Evolutionary conservation across 2,113 vertebrate genomes (phyloP).

Genomic region (Aleadryas rufinucha): DNA sequence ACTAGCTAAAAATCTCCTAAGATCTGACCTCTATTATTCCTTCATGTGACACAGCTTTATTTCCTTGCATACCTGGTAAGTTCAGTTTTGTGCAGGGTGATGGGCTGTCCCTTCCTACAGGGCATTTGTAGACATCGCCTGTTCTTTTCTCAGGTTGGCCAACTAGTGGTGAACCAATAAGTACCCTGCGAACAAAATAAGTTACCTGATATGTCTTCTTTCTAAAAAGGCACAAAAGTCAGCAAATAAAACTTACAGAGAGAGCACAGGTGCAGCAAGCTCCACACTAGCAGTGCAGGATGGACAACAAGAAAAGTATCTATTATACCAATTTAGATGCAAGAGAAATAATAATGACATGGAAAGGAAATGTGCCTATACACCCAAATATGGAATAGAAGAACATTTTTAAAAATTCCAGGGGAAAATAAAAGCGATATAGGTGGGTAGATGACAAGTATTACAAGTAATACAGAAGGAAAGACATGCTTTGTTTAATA

Average conservation of each 20-base stretch:
- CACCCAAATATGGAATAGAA: neutral
- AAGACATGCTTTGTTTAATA: neutral
- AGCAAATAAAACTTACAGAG: neutral
- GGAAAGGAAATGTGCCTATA: neutral
- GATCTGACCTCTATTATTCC: neutral
- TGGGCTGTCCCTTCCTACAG: conserved; percentile 70
- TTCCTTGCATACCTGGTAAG: conserved; percentile 80
- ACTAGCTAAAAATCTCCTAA: neutral
- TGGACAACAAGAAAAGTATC: neutral
- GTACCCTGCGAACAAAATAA: conserved; percentile 80
- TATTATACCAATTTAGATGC: neutral
- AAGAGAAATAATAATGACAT: neutral
- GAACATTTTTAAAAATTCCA: neutral
- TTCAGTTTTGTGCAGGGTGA: conserved; percentile 83
- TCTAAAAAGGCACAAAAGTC: neutral
- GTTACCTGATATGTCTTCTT: neutral
- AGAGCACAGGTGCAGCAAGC: neutral
- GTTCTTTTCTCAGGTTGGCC: conserved; percentile 89
- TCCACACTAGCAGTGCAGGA: neutral
- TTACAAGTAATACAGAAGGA: neutral
- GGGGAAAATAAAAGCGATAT: neutral
- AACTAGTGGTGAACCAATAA: conserved; percentile 91
- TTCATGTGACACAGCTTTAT: neutral
- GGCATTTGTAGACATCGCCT: conserved; percentile 96
- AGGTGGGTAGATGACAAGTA: neutral